Base-by-base conservation (phyloP, 2,888 invertebrate species). In the Sipunculus nudus region DNA sequence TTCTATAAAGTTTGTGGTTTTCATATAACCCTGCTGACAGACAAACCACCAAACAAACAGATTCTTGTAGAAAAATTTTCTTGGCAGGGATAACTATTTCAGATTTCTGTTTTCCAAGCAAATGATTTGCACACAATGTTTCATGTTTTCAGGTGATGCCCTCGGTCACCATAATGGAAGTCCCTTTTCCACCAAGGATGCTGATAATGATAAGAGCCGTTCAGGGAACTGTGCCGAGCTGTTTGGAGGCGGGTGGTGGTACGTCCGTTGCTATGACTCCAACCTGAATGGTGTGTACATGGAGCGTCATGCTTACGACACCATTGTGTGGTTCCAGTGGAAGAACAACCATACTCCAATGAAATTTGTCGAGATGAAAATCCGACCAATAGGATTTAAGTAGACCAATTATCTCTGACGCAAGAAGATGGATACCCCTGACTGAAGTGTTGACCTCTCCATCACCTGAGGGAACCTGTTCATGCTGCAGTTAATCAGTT, bases 241-340 rank as follows among this genome's bases (percentile, higher is more conserved):
- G 67, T 93, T 93, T 85, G 94, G 95, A 85, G 92, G 92, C 79
- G 96, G 95, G 29, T 96, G 95, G 95, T 96, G 96, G 96, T 96
- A 91, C 86, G 92, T 92, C 62, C 93, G 94, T 82, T 96, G 96
- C 85, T 94, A 95, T 81, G 93, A 93, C 78, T 93, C 92, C 31
- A 96, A 96, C 86, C 88, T 96, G 64, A 96, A 96, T 82, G 95
- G 94, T 8, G 89, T 19, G 25, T 66, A 66, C 26, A 21, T 40
- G 25, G 38, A 52, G 32, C 19, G 13, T 4, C 39, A 52, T 16
- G 21, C 10, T 5, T 1, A 60, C 10, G 38, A 63, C 40, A 54
- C 54, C n/a, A 32, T 63, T 23, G 59, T 60, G 16, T 66, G 66
- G 66, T 66, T 39, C 39, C 47, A 38, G n/a, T 58, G 58, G 41